Percentiles rank a stretch among this genome's conserved stretches.
Conservation (phyloP, 92 coral and sea anemone species). For the Blastomussa wellsi region DNA sequence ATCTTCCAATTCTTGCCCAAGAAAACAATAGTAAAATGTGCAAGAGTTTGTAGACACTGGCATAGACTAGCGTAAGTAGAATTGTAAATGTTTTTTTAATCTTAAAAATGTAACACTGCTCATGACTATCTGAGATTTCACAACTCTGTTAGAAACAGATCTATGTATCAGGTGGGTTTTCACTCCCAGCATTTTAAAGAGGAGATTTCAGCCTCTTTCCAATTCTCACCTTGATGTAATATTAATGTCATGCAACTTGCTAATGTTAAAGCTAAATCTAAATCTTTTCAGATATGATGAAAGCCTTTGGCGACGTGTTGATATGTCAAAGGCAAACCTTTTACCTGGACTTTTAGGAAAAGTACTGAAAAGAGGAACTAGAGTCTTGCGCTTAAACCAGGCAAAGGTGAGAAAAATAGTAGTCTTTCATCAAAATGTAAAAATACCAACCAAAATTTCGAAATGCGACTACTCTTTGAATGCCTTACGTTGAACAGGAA, state of each 20-base stretch:
- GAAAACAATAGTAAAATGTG: conserved; percentile 73
- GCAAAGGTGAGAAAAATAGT: conserved; percentile 63
- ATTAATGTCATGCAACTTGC: not conserved
- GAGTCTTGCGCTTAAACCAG: conserved; percentile 77
- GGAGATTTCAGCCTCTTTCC: too few relatives aligned
- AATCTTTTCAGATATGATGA: conserved; percentile 75
- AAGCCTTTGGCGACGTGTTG: conserved; percentile 86
- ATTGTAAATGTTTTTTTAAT: not conserved
- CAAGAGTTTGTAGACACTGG: conserved; percentile 92
- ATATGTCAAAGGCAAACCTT: conserved; percentile 70
- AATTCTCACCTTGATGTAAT: too few relatives aligned
- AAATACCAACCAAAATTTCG: not conserved
- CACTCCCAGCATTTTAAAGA: too few relatives aligned
- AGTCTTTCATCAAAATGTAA: not conserved
- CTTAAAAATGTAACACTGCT: too few relatives aligned
- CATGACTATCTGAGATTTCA: too few relatives aligned
- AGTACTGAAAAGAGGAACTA: conserved; percentile 76
- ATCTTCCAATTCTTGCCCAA: conserved; percentile 79
- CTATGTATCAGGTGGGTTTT: too few relatives aligned
- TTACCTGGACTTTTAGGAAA: conserved; percentile 67
- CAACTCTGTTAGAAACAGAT: too few relatives aligned
- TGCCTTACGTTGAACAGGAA: not conserved
- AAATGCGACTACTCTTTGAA: not conserved
- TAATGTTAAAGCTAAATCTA: not conserved
- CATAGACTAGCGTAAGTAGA: conserved; percentile 86